A percentile compares a stretch with the other conserved stretches of the same genome.
These are phyloP conservation scores for Drosophila mayri DNA, from an alignment of 1,140 invertebrate genomes.

Conservation along the genomic window DNA sequence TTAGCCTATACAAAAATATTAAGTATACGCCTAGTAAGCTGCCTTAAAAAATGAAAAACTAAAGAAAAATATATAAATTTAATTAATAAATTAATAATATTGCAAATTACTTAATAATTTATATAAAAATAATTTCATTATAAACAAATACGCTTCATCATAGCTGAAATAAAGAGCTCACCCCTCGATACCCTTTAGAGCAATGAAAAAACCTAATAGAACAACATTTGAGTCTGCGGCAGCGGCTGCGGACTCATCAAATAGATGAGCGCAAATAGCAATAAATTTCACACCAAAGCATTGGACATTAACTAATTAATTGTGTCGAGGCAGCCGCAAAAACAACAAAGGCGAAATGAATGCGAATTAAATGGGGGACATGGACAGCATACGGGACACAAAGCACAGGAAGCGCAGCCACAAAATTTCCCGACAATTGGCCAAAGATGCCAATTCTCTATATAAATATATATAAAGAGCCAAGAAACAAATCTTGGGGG, in stretches of 20 bases:
- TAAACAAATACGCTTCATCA: too few relatives aligned
- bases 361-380: conserved; percentile 26
- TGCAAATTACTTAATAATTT: too few relatives aligned
- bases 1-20: not conserved
- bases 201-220: conserved; percentile 1
- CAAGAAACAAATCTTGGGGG: not conserved
- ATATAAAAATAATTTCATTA: not conserved
- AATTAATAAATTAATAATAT: too few relatives aligned
- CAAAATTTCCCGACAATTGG: conserved; percentile 24
- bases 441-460: conserved; percentile 12
- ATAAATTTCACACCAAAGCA: conserved; percentile 77
- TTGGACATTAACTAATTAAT: conserved; percentile 81
- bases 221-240: conserved; percentile 19
- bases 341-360: conserved; percentile 43
- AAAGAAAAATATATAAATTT: not conserved
- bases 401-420: not conserved
- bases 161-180: not conserved
- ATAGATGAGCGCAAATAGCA: conserved; percentile 69
- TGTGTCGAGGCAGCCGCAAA: conserved; percentile 75
- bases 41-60: too few relatives aligned
- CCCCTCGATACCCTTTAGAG: not conserved
- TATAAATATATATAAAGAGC: not conserved
- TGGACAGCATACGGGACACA: not conserved
- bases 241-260: conserved; percentile 53
- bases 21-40: not conserved